Evolutionary conservation across 1,140 invertebrate species (phyloP), one percentile per base, ranked within the genome.

Genomic region (Onthophagus taurus): DNA sequence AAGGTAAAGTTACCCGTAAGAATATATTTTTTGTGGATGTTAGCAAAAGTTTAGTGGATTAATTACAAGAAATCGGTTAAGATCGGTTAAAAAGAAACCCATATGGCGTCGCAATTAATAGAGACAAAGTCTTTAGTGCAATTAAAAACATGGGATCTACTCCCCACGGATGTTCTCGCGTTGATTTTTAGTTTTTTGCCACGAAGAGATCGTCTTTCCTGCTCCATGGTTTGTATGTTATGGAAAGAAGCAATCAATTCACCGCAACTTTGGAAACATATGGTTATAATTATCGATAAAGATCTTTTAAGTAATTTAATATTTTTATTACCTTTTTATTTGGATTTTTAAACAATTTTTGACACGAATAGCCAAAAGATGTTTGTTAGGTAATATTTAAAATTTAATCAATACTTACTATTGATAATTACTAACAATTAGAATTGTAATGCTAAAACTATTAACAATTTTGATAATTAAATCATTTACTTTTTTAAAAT

Each of bases 281-380:
- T 57, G 20, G 21, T 45, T n/a, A 46, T 57, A 1, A 35, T 46
- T 23, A 34, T 57, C 13, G 54, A 57, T 14, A 23, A 23, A 14
- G 54, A 57, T 14, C 47, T 57, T 16, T 38, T 48, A 26, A 47
- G 52, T 54, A 35, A 13, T n/a, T n/a, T n/a, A n/a, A n/a, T n/a
- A n/a, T n/a, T n/a, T n/a, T n/a, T n/a, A n/a, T n/a, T 19, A 21
- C n/a, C 16, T 20, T 23, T 17, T 18, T 13, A 11, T 19, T 31
- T n/a, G n/a, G n/a, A n/a, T n/a, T n/a, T n/a, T n/a, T 42, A 3
- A 30, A 42, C 4, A 30, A 19, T 11, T 31, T 42, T 17, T 11
- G 30, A 4, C 39, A 42, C 13, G 17, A 4, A 12, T 30, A 30
- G 3, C 39, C n/a, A n/a, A n/a, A n/a, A n/a, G n/a, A n/a, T n/a